Conservation (phyloP, 1,140 invertebrate species). For the Lepidurus packardi region DNA sequence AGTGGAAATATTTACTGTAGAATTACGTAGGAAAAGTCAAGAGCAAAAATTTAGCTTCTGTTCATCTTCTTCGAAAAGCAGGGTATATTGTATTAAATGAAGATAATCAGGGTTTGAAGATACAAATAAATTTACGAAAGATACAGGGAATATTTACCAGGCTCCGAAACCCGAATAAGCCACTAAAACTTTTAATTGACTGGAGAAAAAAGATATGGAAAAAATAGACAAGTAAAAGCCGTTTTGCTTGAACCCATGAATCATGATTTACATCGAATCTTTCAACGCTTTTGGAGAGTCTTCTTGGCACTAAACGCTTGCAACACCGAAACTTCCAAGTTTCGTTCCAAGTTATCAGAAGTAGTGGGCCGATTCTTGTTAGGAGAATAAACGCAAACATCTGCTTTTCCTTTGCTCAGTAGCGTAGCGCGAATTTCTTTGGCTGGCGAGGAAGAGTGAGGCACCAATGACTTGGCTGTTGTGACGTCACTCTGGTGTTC, state of each 20-base stretch:
- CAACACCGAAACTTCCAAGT: not conserved
- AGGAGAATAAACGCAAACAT: constrained; percentile 2
- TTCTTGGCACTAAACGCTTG: not conserved
- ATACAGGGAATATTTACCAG: too few relatives aligned
- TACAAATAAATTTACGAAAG: too few relatives aligned
- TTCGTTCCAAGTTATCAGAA: not conserved
- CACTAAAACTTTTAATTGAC: too few relatives aligned
- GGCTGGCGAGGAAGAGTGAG: not conserved
- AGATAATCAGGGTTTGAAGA: too few relatives aligned
- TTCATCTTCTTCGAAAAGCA: too few relatives aligned
- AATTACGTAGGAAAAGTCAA: too few relatives aligned
- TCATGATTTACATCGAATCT: not conserved
- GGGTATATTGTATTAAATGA: too few relatives aligned
- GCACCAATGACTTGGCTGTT: not conserved
- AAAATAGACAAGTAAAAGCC: too few relatives aligned
- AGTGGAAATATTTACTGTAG: too few relatives aligned
- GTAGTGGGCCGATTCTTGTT: not conserved
- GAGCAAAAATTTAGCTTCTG: too few relatives aligned
- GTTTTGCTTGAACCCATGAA: not conserved
- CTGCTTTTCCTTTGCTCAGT: not conserved
- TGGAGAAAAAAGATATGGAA: too few relatives aligned
- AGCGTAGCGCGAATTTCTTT: not conserved
- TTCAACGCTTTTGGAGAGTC: not conserved
- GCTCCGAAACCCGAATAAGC: too few relatives aligned
- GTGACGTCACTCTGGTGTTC: not conserved